Evolutionary conservation across 2,797 vertebrate genomes (phyloP).

Genomic region (Alectoris magna): DNA sequence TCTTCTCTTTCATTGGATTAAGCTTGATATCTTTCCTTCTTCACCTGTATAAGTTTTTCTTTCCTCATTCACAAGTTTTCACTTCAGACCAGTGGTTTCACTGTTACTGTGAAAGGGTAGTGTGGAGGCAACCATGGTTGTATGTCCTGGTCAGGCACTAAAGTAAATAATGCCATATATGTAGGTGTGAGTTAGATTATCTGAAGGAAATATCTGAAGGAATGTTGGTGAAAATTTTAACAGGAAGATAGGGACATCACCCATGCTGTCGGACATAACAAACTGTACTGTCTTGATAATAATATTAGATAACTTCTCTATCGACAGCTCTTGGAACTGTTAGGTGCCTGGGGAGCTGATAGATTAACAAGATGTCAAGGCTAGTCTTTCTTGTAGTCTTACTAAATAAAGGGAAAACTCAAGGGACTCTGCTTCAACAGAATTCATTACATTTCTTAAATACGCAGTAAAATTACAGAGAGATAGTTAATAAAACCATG

Average conservation of each 20-base stretch:
- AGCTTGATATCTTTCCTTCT: neutral
- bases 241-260: neutral
- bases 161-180: neutral
- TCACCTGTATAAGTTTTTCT: neutral
- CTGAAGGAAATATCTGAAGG: neutral
- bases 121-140: neutral
- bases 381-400: conserved; percentile 40
- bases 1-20: neutral
- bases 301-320: conserved; percentile 41
- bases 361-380: conserved; percentile 53
- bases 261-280: neutral
- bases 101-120: neutral
- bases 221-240: neutral
- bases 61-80: neutral
- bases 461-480: conserved; percentile 65
- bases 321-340: conserved; percentile 21
- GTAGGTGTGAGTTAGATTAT: neutral
- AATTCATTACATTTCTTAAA: conserved; percentile 69
- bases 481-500: conserved; percentile 60
- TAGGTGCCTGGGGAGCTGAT: neutral
- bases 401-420: conserved; percentile 30
- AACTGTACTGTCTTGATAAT: conserved; percentile 36
- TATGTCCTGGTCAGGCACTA: neutral
- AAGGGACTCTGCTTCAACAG: neutral
- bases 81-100: neutral